phyloP scores from a whole-genome alignment of 2,888 invertebrate species.

The Bellardia bayeri region DNA sequence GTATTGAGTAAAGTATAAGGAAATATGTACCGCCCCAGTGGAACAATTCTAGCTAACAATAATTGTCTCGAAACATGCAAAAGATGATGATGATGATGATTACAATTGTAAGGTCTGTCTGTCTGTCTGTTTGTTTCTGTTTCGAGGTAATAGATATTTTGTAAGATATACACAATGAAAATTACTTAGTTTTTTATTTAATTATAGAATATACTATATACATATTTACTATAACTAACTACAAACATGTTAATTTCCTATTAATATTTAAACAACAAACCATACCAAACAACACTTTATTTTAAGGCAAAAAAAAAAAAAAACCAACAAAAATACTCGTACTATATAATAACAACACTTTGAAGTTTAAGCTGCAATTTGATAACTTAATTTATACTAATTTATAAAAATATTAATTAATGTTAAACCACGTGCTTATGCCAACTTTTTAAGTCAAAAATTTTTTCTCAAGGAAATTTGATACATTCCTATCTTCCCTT shows the following conservation, averaged over 20 bases:
- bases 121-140: constrained; percentile 19
- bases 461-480: constrained; percentile 70
- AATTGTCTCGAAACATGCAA: constrained; percentile 76
- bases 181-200: constrained; percentile 63
- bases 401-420: constrained; percentile 81
- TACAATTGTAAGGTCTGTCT: constrained; percentile 23
- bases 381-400: constrained; percentile 82
- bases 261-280: constrained; percentile 58
- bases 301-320: constrained; percentile 16
- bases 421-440: constrained; percentile 69
- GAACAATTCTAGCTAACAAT: constrained; percentile 55
- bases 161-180: constrained; percentile 22
- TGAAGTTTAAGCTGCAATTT: constrained; percentile 76
- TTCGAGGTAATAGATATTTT: constrained; percentile 1
- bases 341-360: constrained; percentile 2
- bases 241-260: constrained; percentile 67
- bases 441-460: constrained; percentile 6
- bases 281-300: constrained; percentile 49
- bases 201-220: constrained; percentile 27
- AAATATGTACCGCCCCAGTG: constrained; percentile 41
- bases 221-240: not conserved
- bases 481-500: constrained; percentile 26
- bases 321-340: not conserved
- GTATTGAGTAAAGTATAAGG: constrained; percentile 8
- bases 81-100: constrained; percentile 65